Base-by-base conservation (phyloP, 2,113 vertebrate species). In the Psilopogon haemacephalus region DNA sequence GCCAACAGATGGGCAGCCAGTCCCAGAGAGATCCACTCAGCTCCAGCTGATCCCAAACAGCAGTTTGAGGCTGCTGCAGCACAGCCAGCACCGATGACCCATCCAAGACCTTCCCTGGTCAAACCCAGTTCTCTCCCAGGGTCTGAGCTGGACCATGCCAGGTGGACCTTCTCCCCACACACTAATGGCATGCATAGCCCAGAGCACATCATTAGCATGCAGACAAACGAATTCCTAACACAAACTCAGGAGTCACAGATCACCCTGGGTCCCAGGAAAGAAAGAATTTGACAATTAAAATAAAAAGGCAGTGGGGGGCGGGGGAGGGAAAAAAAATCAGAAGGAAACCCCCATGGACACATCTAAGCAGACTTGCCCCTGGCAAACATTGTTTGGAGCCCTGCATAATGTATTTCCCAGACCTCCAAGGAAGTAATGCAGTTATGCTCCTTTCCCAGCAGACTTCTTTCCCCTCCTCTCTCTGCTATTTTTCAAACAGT, bases 401-500 rank as follows among this genome's bases (percentile, higher is more conserved):
- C 95, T 92, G 91, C 79, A 91, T 88, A 94, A 96, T 95, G 85
- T 89, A 95, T 91, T 96, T 94, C 91, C 85, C 95, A 96, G 95
- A 96, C 94, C 95, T 94, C 95, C 91, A 95, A 94, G 82, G 91
- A 94, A 95, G 89, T 62, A 94, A 94, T 70, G 54, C 84, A 91
- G 94, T 87, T 92, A 68, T 42, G 72, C 35, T 96, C 72, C 86
- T 68, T 83, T 93, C 94, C 95, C 96, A 93, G 89, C 52, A 95
- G 94, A 96, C 17, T 92, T 92, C 73, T 82, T 86, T 85, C 84
- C 75, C 87, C 94, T 93, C 93, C 79, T 60, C 76, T 87, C 68
- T 83, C 84, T 93, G 84, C 89, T 85, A 60, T 94, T 91, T 96
- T 89, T 91, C 91, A 96, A 96, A 94, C 78, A 89, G 40, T 73